Evolutionary conservation across 2,888 invertebrate genomes (phyloP).

Genomic region (Sesamia inferens): DNA sequence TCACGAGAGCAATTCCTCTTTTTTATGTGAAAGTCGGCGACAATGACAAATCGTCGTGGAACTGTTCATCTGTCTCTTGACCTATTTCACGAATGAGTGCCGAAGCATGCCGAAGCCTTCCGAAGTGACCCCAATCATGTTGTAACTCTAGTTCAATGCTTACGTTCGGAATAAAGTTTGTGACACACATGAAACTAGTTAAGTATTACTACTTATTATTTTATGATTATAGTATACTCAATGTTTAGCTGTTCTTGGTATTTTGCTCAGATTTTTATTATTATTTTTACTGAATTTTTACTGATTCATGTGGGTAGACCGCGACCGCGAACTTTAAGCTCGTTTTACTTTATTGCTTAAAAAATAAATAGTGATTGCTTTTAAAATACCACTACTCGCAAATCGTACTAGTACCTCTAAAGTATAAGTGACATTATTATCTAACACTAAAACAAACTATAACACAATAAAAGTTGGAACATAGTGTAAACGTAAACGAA

Average conservation of each 20-base stretch:
- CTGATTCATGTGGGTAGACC: too few relatives aligned
- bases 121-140: conserved; percentile 45
- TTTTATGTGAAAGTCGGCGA: conserved; percentile 59
- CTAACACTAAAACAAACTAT: too few relatives aligned
- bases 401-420: too few relatives aligned
- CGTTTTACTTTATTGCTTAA: too few relatives aligned
- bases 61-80: conserved; percentile 71
- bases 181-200: conserved; percentile 25
- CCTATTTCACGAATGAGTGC: conserved; percentile 70
- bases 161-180: conserved; percentile 38
- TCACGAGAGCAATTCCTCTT: conserved; percentile 58
- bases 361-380: too few relatives aligned
- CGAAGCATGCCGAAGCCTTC: conserved; percentile 66
- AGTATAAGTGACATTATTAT: too few relatives aligned
- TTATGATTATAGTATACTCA: conserved; percentile 35
- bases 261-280: conserved; percentile 8
- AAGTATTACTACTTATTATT: conserved; percentile 15
- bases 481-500: too few relatives aligned
- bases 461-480: too few relatives aligned
- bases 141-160: conserved; percentile 55
- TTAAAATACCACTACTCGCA: too few relatives aligned
- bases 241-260: background rate
- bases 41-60: conserved; percentile 66
- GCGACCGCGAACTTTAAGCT: too few relatives aligned
- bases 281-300: background rate